Conservation (phyloP, 2,113 vertebrate genomes). For the Hydrolagus affinis region DNA sequence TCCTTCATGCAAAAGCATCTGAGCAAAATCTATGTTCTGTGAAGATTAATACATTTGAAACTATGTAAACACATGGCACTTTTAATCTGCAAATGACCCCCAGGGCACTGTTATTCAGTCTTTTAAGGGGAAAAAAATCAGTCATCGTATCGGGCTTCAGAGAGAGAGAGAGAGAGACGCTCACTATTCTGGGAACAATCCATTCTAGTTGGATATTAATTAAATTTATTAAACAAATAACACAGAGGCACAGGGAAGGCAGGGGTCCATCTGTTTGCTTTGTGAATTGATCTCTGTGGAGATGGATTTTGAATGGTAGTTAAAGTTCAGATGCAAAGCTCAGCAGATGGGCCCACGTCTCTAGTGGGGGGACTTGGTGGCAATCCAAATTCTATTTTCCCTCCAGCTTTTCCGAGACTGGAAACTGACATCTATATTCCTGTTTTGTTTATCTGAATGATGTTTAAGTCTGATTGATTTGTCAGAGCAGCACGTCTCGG, state of each 20-base stretch:
- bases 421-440: slow-evolving; percentile 36
- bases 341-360: slow-evolving; percentile 77
- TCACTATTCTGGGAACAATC: slow-evolving; percentile 63
- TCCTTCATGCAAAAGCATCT: not conserved
- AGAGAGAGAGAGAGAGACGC: slow-evolving; percentile 45
- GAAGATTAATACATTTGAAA: slow-evolving; percentile 52
- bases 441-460: slow-evolving; percentile 64
- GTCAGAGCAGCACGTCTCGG: slow-evolving; percentile 58
- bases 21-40: not conserved
- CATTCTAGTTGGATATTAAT: slow-evolving; percentile 75
- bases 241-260: slow-evolving; percentile 61
- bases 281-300: slow-evolving; percentile 66
- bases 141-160: slow-evolving; percentile 56
- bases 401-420: slow-evolving; percentile 54
- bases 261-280: slow-evolving; percentile 73
- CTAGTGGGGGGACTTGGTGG: slow-evolving; percentile 72
- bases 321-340: slow-evolving; percentile 65
- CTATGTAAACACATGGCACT: slow-evolving; percentile 53
- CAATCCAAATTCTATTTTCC: slow-evolving; percentile 66
- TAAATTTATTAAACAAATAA: slow-evolving; percentile 88
- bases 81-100: slow-evolving; percentile 56
- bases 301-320: slow-evolving; percentile 65
- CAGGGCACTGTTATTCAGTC: slow-evolving; percentile 54
- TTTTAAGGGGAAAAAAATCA: slow-evolving; percentile 65
- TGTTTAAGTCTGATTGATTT: slow-evolving; percentile 69